Percentiles rank a stretch among this genome's conserved stretches.
Conservation (phyloP, 92 coral and sea anemone species). For the Diadumene lineata region DNA sequence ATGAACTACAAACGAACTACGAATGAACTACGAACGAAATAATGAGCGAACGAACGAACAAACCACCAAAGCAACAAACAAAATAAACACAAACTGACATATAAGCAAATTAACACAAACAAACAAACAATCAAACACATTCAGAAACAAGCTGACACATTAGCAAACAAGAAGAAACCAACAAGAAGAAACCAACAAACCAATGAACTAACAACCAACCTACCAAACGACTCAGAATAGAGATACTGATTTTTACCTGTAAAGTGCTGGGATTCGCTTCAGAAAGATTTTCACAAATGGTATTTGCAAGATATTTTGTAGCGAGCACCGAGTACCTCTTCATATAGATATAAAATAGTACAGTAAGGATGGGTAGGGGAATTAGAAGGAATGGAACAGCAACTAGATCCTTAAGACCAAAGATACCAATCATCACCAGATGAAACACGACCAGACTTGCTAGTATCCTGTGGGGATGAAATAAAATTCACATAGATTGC, state of each 20-base stretch:
- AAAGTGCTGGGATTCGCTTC: conserved; percentile 30
- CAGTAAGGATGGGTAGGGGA: conserved; percentile 25
- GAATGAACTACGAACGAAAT: no score
- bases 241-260: conserved; percentile 41
- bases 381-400: conserved; percentile 14
- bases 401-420: conserved; percentile 25
- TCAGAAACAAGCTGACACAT: no score
- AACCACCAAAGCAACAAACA: neutral
- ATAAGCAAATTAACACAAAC: neutral
- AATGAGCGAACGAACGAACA: neutral
- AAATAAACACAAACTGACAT: neutral
- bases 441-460: conserved; percentile 30
- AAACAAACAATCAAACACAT: neutral
- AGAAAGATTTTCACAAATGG: conserved; percentile 9
- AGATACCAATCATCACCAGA: conserved; percentile 39
- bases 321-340: neutral
- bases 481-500: neutral
- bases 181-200: no score
- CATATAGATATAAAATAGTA: conserved; percentile 12
- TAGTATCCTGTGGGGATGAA: conserved; percentile 7
- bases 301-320: conserved; percentile 6
- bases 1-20: no score
- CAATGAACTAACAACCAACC: neutral
- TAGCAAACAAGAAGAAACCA: no score
- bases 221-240: no score